Evolutionary conservation across 2,113 vertebrate genomes (phyloP).

Genomic region (Cygnus buccinator): DNA sequence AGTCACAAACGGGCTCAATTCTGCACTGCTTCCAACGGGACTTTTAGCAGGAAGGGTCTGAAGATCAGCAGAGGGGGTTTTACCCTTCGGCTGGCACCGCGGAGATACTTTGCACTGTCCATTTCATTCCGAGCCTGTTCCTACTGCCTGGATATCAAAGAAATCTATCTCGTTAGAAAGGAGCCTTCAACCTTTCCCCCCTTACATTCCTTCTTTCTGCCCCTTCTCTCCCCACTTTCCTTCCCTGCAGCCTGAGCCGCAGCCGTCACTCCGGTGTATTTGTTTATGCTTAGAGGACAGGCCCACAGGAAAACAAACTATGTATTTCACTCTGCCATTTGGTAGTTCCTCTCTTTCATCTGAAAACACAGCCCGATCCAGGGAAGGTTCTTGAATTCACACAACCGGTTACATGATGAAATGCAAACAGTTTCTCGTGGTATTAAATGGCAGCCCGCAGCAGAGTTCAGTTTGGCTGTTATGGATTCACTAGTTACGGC

Average conservation of each 20-base stretch:
- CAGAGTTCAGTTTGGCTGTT: conserved; percentile 67
- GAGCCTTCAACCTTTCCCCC: neutral
- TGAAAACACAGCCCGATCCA: conserved; percentile 48
- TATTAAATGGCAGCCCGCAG: conserved; percentile 65
- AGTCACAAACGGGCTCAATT: conserved; percentile 34
- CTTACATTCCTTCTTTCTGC: neutral
- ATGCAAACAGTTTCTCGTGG: conserved; percentile 66
- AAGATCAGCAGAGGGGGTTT: neutral
- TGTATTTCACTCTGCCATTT: conserved; percentile 38
- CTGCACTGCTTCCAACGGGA: neutral
- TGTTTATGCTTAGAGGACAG: conserved; percentile 35
- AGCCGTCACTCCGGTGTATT: neutral
- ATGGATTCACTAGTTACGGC: conserved; percentile 47
- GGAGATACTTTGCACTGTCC: neutral
- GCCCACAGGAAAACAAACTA: conserved; percentile 53
- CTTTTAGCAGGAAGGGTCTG: neutral
- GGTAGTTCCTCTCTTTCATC: conserved; percentile 62
- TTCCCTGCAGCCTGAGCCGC: neutral
- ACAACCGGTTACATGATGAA: conserved; percentile 60
- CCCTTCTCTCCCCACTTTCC: neutral
- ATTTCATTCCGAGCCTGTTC: neutral
- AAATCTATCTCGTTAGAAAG: neutral
- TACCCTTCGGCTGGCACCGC: neutral
- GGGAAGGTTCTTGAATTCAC: conserved; percentile 54
- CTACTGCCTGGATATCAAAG: neutral